phyloP scores from a whole-genome alignment of 2,113 vertebrate species.

The Sakesphorus luctuosus region DNA sequence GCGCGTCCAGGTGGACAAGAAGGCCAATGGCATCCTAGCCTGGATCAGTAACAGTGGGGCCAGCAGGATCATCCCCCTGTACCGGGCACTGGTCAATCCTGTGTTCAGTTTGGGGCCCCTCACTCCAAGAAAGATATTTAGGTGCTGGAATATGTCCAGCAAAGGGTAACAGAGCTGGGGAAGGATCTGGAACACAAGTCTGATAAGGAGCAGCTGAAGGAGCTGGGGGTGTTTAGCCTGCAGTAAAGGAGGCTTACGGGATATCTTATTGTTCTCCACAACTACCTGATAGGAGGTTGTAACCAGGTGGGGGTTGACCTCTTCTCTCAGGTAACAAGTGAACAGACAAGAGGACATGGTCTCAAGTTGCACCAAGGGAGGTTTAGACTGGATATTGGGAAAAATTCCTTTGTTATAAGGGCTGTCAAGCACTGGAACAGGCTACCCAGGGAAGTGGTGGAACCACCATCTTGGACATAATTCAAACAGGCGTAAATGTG shows the following conservation, averaged over 20 bases:
- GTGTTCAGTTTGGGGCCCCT: background rate
- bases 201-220: background rate
- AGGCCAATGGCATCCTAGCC: background rate
- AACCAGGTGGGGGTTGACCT: background rate
- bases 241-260: background rate
- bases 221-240: background rate
- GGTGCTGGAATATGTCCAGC: background rate
- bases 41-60: background rate
- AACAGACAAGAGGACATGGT: background rate
- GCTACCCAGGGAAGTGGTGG: background rate
- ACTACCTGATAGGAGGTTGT: background rate
- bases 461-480: background rate
- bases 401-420: background rate
- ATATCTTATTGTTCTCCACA: background rate
- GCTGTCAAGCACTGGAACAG: background rate
- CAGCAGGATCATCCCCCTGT: background rate
- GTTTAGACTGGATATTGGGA: background rate
- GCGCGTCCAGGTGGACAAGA: background rate
- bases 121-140: background rate
- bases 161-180: background rate
- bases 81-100: background rate
- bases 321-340: background rate
- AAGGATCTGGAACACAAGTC: background rate
- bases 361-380: rapidly evolving
- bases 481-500: background rate